These are phyloP conservation scores for Seladonia tumulorum DNA, from an alignment of 2,888 invertebrate genomes.

Conservation along the genomic window DNA sequence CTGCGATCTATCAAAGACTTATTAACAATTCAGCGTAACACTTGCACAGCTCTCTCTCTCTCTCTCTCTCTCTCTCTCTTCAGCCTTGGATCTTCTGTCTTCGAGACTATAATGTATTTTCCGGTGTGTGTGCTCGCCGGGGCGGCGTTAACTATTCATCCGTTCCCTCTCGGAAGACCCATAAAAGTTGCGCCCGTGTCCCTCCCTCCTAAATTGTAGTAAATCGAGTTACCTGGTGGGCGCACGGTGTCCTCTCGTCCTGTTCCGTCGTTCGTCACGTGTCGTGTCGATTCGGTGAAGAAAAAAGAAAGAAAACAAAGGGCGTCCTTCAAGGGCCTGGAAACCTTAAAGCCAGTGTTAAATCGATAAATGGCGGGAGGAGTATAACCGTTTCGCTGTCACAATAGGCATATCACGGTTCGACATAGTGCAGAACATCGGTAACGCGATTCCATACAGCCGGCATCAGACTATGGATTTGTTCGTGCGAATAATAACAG, in stretches of 20 bases:
- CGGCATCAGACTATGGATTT: not conserved
- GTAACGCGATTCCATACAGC: constrained; percentile 6
- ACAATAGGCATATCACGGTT: constrained; percentile 37
- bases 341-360: constrained; percentile 40
- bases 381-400: constrained; percentile 52
- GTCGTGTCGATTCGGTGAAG: not conserved
- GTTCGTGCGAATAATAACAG: not conserved
- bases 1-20: constrained; percentile 6
- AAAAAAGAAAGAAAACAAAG: not conserved
- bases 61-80: too few species aligned
- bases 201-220: not conserved
- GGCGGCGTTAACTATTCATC: not conserved
- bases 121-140: not conserved
- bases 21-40: constrained; percentile 5
- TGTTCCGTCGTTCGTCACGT: not conserved
- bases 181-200: not conserved
- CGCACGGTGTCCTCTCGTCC: not conserved
- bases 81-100: not conserved
- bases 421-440: constrained; percentile 7
- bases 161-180: not conserved
- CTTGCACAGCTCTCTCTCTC: not conserved
- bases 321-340: not conserved
- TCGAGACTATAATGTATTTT: not conserved
- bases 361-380: constrained; percentile 58
- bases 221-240: not conserved